phyloP scores from a whole-genome alignment of 2,113 vertebrate species.

The Lampris incognitus region DNA sequence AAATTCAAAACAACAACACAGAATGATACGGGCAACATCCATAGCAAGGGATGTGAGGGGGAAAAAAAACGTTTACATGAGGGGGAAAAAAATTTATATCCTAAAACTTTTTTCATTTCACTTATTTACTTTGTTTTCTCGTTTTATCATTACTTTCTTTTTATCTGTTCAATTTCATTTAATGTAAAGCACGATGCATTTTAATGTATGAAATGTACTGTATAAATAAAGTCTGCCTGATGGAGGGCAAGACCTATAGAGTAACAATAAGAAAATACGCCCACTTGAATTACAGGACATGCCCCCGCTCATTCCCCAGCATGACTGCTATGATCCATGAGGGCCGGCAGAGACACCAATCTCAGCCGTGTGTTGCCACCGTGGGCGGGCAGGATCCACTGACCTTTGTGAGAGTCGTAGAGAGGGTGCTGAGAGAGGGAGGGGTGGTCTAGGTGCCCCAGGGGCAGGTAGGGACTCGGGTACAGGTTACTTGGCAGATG shows the following conservation, averaged over 20 bases:
- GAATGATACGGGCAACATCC: background rate
- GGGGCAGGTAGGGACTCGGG: constrained; percentile 90
- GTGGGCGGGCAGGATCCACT: constrained; percentile 56
- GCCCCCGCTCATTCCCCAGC: constrained; percentile 6
- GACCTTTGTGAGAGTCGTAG: constrained; percentile 95
- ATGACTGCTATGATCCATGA: background rate
- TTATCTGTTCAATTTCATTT: too few species aligned
- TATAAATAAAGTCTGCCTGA: too few species aligned
- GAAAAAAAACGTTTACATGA: background rate
- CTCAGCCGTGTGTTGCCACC: background rate
- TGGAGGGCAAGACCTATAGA: background rate
- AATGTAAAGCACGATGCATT: too few species aligned
- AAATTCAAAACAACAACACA: background rate
- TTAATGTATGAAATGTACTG: too few species aligned
- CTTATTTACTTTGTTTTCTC: too few species aligned
- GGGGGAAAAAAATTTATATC: too few species aligned
- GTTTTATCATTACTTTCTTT: too few species aligned
- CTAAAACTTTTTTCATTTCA: too few species aligned
- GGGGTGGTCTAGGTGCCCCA: constrained; percentile 91
- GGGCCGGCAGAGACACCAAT: background rate
- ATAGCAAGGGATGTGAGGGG: background rate
- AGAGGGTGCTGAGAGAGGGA: constrained; percentile 92
- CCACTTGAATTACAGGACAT: constrained; percentile 9
- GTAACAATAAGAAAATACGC: background rate
- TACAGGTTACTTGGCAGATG: constrained; percentile 90